Percentiles rank a stretch among this genome's conserved stretches.
phyloP scores from a whole-genome alignment of 2,888 invertebrate species.

The Xestia xanthographa region DNA sequence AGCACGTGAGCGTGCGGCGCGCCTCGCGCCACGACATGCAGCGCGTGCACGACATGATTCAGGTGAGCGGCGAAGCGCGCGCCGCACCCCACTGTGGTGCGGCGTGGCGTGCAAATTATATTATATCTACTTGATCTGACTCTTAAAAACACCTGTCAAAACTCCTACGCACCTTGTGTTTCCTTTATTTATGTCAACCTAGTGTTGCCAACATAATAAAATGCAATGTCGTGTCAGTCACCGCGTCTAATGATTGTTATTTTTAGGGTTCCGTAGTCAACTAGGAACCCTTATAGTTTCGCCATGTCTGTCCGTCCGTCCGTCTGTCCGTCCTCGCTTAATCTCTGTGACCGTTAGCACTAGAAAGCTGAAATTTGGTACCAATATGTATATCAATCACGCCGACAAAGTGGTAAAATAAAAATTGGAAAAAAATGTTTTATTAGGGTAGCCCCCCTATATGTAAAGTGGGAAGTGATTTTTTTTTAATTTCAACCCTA shows the following conservation, averaged over 20 bases:
- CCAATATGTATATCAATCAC: too few species aligned
- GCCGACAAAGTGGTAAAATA: too few species aligned
- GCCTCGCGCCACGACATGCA: conserved; percentile 78
- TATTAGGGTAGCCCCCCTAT: too few species aligned
- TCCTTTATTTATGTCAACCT: not conserved
- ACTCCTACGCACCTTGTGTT: conserved; percentile 16
- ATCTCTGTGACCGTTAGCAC: too few species aligned
- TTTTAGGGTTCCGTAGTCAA: too few species aligned
- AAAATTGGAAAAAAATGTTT: too few species aligned
- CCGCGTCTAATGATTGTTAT: not conserved
- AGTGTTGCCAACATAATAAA: conserved; percentile 26
- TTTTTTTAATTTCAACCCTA: too few species aligned
- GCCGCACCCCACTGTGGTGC: not conserved
- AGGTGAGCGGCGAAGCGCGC: conserved; percentile 72
- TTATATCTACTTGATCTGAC: not conserved
- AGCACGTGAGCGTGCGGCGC: conserved; percentile 70
- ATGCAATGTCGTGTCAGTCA: not conserved
- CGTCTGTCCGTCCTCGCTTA: too few species aligned
- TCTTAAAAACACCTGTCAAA: conserved; percentile 17
- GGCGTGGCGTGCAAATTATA: not conserved
- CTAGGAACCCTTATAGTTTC: too few species aligned
- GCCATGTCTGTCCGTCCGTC: too few species aligned
- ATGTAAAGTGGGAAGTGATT: too few species aligned
- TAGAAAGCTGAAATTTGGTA: too few species aligned
- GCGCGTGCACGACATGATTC: conserved; percentile 76